A percentile compares a stretch with the other conserved stretches of the same genome.
Conservation (phyloP, 2,888 invertebrate species). For the Psylliodes chrysocephalus region DNA sequence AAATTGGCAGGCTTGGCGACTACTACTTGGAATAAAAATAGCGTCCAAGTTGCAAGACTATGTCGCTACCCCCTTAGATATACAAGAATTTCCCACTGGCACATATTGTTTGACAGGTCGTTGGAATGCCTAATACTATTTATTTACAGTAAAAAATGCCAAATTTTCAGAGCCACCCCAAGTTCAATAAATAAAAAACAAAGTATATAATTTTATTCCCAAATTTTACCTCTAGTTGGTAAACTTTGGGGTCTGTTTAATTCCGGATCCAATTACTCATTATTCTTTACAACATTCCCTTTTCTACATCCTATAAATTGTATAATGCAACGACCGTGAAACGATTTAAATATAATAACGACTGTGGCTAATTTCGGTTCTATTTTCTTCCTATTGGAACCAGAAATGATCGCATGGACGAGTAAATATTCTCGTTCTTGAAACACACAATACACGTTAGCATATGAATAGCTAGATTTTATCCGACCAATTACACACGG, state of each 20-base stretch:
- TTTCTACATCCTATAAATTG: background rate
- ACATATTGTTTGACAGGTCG: too few species aligned
- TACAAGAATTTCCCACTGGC: too few species aligned
- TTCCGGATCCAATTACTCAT: background rate
- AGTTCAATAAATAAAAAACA: too few species aligned
- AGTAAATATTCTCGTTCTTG: slow-evolving; percentile 43
- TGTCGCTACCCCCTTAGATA: too few species aligned
- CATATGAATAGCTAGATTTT: slow-evolving; percentile 48
- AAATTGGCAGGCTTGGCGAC: too few species aligned
- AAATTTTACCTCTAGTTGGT: too few species aligned
- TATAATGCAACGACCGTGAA: background rate
- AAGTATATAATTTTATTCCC: too few species aligned
- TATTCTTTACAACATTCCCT: background rate
- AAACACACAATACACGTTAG: slow-evolving; percentile 45
- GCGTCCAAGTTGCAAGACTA: too few species aligned
- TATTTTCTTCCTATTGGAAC: slow-evolving; percentile 31
- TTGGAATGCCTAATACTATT: too few species aligned
- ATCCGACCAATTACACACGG: slow-evolving; percentile 47
- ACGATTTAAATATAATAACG: slow-evolving; percentile 8
- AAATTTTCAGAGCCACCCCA: too few species aligned
- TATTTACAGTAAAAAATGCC: too few species aligned
- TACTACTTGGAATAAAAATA: too few species aligned
- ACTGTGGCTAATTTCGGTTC: slow-evolving; percentile 13
- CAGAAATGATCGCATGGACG: slow-evolving; percentile 41
- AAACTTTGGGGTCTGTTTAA: background rate